phyloP scores from a whole-genome alignment of 2,888 invertebrate genomes.

The Nysson spinosus region DNA sequence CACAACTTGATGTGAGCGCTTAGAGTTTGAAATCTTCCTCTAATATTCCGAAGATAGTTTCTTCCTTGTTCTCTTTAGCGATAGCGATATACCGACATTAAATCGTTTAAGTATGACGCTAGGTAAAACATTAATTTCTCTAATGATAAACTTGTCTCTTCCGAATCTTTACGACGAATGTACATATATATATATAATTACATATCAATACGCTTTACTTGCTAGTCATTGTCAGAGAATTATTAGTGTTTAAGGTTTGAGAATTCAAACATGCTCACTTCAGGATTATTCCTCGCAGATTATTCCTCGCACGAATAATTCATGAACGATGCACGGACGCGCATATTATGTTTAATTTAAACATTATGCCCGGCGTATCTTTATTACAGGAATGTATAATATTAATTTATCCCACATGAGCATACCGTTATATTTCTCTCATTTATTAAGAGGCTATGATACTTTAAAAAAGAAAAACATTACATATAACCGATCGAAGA shows the following conservation, averaged over 20 bases:
- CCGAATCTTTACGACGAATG: slow-evolving; percentile 35
- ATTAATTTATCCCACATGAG: no score
- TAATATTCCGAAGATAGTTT: slow-evolving; percentile 63
- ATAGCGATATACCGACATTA: slow-evolving; percentile 48
- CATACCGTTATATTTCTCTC: no score
- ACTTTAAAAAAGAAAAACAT: no score
- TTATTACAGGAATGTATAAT: no score
- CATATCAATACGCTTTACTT: slow-evolving; percentile 67
- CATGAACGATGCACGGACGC: background rate
- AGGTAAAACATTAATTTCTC: slow-evolving; percentile 65
- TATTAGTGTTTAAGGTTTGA: slow-evolving; percentile 66
- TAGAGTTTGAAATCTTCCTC: slow-evolving; percentile 66
- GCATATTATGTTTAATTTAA: no score
- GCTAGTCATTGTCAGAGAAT: slow-evolving; percentile 73
- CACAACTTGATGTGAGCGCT: slow-evolving; percentile 78
- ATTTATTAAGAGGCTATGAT: no score
- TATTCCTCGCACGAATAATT: background rate
- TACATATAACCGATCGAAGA: no score
- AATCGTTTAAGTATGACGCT: slow-evolving; percentile 68
- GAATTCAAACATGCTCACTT: slow-evolving; percentile 60
- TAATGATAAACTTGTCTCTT: slow-evolving; percentile 49
- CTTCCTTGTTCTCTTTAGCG: slow-evolving; percentile 10
- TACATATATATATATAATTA: slow-evolving; percentile 45
- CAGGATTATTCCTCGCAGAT: slow-evolving; percentile 40
- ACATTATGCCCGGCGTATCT: no score